A percentile compares a stretch with the other conserved stretches of the same genome.
These are phyloP conservation scores for Hapalemur alaotrensis DNA, from an alignment of 2,797 vertebrate genomes.

Conservation along the genomic window DNA sequence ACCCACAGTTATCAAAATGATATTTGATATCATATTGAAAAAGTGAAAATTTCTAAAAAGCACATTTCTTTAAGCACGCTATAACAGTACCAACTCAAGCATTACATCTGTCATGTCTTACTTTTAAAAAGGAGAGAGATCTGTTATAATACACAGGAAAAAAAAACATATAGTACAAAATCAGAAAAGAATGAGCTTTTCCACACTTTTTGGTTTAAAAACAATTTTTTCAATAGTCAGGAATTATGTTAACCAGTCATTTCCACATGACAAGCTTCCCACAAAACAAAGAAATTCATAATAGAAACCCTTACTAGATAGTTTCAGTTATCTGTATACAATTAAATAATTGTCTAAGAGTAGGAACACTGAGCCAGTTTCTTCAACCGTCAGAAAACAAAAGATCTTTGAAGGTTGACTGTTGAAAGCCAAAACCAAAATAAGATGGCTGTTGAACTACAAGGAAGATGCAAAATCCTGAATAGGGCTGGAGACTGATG, in stretches of 20 bases:
- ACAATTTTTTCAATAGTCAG: slow-evolving; percentile 20
- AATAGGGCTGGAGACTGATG: neutral
- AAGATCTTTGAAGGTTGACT: slow-evolving; percentile 63
- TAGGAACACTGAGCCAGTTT: slow-evolving; percentile 32
- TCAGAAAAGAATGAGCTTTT: neutral
- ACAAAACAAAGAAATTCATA: slow-evolving; percentile 41
- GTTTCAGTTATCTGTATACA: slow-evolving; percentile 58
- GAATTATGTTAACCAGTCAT: neutral
- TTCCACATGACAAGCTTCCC: neutral
- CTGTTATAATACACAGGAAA: neutral
- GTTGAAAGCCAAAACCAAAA: slow-evolving; percentile 42
- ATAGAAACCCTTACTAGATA: slow-evolving; percentile 5
- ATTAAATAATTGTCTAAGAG: slow-evolving; percentile 62
- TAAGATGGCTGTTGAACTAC: neutral
- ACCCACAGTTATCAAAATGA: neutral
- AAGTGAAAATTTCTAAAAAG: neutral
- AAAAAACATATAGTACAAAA: neutral
- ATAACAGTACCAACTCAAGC: neutral
- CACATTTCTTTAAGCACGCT: neutral
- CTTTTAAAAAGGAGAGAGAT: neutral
- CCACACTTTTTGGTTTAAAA: neutral
- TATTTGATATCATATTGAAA: neutral
- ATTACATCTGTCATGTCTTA: neutral
- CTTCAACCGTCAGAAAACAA: slow-evolving; percentile 63
- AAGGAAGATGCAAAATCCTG: slow-evolving; percentile 7